phyloP scores from a whole-genome alignment of 1,140 invertebrate species.

The Aphelinus atriplicis region DNA sequence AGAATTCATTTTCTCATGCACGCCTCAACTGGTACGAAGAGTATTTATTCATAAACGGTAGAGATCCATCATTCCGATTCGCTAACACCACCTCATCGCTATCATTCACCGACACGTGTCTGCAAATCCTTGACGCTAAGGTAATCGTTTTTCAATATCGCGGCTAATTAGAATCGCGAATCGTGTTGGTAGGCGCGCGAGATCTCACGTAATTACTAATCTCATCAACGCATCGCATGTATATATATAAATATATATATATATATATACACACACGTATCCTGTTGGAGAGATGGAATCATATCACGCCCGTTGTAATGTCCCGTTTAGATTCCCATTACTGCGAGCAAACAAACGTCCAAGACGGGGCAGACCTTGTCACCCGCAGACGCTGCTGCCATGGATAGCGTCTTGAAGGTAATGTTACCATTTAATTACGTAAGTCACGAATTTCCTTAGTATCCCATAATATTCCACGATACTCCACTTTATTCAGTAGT shows the following conservation, averaged over 20 bases:
- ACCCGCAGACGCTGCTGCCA: constrained; percentile 49
- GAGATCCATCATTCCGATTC: not conserved
- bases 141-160: constrained; percentile 23
- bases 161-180: not conserved
- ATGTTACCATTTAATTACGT: not conserved
- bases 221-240: no score
- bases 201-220: no score
- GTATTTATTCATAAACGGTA: constrained; percentile 4
- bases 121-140: not conserved
- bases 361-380: constrained; percentile 49
- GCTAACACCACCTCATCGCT: not conserved
- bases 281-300: constrained; percentile 14
- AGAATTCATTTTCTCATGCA: no score
- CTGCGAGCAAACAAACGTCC: constrained; percentile 54
- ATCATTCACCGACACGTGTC: not conserved
- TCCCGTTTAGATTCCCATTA: constrained; percentile 54
- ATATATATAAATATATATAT: no score
- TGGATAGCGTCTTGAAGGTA: constrained; percentile 55
- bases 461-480: no score
- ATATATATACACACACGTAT: not conserved
- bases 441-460: no score
- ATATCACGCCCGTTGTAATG: constrained; percentile 16
- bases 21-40: no score
- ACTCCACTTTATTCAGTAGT: no score
- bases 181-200: no score